Evolutionary conservation across 2,797 vertebrate genomes (phyloP).

Genomic region (Phalloptychus januarius): DNA sequence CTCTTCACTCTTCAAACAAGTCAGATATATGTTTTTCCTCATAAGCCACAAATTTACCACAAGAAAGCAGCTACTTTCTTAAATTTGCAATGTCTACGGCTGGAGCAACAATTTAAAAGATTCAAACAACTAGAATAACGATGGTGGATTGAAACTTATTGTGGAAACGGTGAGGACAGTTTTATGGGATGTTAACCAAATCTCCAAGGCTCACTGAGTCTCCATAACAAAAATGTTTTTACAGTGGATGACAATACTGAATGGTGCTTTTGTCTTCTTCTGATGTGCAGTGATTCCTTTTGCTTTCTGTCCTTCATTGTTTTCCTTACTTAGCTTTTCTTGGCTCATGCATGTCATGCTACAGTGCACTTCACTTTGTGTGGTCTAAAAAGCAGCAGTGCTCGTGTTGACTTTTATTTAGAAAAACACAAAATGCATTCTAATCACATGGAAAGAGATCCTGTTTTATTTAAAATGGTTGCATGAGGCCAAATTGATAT

Average conservation of each 20-base stretch:
- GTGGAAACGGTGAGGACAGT: not conserved
- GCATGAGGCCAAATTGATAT: not conserved
- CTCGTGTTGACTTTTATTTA: not conserved
- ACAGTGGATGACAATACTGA: not conserved
- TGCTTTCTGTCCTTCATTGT: not conserved
- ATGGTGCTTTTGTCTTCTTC: not conserved
- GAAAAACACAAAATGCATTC: not conserved
- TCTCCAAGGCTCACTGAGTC: not conserved
- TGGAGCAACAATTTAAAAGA: not conserved
- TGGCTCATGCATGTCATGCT: not conserved
- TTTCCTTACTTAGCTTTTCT: slow-evolving; percentile 1
- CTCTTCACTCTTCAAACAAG: not conserved
- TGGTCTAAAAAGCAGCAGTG: not conserved
- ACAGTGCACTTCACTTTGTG: not conserved
- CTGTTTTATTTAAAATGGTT: not conserved
- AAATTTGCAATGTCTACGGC: not conserved
- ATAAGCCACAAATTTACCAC: not conserved
- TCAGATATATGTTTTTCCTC: not conserved
- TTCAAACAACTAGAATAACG: not conserved
- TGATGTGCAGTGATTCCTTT: not conserved
- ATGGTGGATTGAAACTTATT: not conserved
- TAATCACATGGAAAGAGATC: not conserved
- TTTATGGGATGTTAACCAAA: not conserved
- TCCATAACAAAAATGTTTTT: slow-evolving; percentile 2
- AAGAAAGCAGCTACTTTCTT: not conserved